Evolutionary conservation across 2,113 vertebrate genomes (phyloP).

Genomic region (Orcinus orca): DNA sequence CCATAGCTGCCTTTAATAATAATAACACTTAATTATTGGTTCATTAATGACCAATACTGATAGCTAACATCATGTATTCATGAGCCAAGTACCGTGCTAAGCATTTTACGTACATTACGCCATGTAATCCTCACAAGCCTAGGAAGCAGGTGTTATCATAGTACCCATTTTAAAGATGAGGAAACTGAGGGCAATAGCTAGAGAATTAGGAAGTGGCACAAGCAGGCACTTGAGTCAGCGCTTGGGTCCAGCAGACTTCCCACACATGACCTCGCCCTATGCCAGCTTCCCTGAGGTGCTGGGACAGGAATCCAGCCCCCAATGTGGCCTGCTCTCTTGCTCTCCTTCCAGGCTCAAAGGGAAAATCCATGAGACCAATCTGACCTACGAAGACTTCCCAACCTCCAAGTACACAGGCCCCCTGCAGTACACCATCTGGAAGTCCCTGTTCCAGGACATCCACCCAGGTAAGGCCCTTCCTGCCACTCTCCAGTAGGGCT

Average conservation of each 20-base stretch:
- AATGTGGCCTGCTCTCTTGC: background rate
- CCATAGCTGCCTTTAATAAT: background rate
- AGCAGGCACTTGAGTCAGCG: background rate
- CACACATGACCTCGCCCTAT: background rate
- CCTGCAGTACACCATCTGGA: conserved; percentile 98
- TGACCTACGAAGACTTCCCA: conserved; percentile 97
- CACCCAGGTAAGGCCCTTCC: conserved; percentile 90
- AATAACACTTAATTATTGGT: background rate
- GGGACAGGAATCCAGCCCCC: background rate
- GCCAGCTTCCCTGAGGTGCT: background rate
- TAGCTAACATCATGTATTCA: background rate
- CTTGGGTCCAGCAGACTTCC: background rate
- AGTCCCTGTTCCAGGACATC: conserved; percentile 97
- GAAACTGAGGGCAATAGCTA: background rate
- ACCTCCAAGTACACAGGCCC: conserved; percentile 99
- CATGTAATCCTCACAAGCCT: background rate
- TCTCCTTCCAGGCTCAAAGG: conserved; percentile 91
- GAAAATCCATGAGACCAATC: conserved; percentile 96
- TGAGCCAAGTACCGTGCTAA: background rate
- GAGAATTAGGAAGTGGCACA: background rate
- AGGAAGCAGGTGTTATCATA: background rate
- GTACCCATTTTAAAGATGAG: conserved; percentile 11
- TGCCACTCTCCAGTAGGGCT: background rate
- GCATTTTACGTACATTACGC: background rate
- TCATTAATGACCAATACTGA: background rate